Base-by-base conservation (phyloP, 2,797 vertebrate species). In the Podarcis lilfordi region DNA sequence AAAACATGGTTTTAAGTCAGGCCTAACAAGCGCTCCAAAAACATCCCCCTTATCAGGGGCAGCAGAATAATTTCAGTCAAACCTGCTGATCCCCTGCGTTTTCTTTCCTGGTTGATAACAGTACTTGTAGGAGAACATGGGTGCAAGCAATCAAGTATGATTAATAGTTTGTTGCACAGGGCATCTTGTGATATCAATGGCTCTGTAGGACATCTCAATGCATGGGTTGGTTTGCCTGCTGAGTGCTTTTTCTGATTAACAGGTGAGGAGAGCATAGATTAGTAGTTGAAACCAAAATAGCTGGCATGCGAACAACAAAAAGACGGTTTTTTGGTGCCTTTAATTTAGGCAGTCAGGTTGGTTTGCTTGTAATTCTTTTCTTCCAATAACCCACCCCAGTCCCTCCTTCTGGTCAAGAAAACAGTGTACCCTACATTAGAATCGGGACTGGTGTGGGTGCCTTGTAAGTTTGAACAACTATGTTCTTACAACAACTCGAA, bases 211-310 rank as follows among this genome's bases (percentile, higher is more conserved):
- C 29, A 29, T 61, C 27, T 43, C 68, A 82, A 66, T 75, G n/a
- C 55, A 82, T 87, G 50, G 79, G 5, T 15, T 74, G 27, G 37
- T 45, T 75, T 72, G 50, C 32, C 45, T 45, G 37, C 10, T 74
- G 71, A 75, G 25, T 50, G 66, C 45, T 80, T 80, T 80, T 82
- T 75, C 86, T 87, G 68, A 81, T 82, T 37, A 86, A 25, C n/a
- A 29, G 79, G 59, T 82, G 66, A 32, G 29, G n/a, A 79, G 7
- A 81, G 71, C 80, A 45, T 40, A 25, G 35, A 61, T 81, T 87
- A 87, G 64, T 87, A 55, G 79, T 11, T 86, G 77, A 40, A 86
- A 59, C 27, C 27, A 59, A 71, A 80, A 13, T 37, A 80, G 32
- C 5, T 80, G 66, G 32, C 45, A 80, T 72, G 45, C n/a, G 35